Conservation (phyloP, 2,113 vertebrate genomes). For the Lasiurus borealis region DNA sequence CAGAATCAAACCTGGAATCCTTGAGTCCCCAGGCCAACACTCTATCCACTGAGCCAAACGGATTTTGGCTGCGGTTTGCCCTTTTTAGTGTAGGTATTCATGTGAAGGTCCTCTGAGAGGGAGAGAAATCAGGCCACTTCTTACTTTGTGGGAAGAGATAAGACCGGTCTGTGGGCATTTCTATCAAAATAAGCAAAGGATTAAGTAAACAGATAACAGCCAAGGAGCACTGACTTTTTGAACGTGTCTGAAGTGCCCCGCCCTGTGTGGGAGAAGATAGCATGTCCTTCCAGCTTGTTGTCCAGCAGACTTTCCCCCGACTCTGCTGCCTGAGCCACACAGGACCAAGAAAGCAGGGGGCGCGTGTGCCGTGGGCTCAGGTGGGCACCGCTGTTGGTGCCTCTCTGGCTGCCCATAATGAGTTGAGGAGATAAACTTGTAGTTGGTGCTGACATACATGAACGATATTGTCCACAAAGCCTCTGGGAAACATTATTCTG, state of each 20-base stretch:
- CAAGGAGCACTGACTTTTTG: background rate
- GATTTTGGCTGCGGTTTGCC: no score
- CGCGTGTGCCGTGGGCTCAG: rapidly evolving
- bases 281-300: background rate
- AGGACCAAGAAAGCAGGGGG: background rate
- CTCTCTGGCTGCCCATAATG: background rate
- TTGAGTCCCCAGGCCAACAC: no score
- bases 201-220: background rate
- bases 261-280: no score
- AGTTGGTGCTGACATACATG: background rate
- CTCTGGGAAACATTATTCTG: background rate
- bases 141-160: background rate
- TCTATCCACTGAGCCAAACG: no score
- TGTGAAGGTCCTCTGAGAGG: background rate
- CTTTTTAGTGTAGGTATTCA: no score
- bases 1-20: no score
- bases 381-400: no score
- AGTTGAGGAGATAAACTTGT: background rate
- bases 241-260: background rate
- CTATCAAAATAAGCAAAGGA: background rate
- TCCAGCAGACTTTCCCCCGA: background rate
- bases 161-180: background rate
- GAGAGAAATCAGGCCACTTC: background rate
- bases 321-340: background rate
- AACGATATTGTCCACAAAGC: background rate